Base-by-base conservation (phyloP, 37 sponge, comb jelly and placozoan species). In the Axinella damicornis region DNA sequence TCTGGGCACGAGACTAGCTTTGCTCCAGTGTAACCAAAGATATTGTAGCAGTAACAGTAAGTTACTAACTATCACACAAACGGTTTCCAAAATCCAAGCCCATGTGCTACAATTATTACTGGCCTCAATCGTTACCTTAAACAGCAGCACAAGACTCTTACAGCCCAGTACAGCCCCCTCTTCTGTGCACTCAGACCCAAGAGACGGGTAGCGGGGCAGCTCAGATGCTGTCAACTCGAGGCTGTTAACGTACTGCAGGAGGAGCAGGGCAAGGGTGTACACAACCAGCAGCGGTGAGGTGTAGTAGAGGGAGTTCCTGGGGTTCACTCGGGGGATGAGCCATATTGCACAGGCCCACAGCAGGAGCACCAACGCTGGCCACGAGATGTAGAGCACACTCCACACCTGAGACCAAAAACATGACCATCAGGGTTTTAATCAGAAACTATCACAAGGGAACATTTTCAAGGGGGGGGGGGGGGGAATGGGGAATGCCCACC, bases 341-440 rank as follows among this genome's bases (percentile, higher is more conserved):
- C 94, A 93, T 33, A 93, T 86, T 36, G 52, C 53, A 36, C 78
- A 89, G 5, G 94, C 77, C 94, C 94, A 93, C 36, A 89, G 40
- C 22, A 93, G 83, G 34, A 93, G 85, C 27, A 89, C 69, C 1
- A 92, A 68, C 11, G 93, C 38, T 0, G 74, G 73, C 94, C 92
- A 89, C 20, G 91, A 93, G 5, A 85, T 85, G 57, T 73, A 93
- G 39, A 90, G 57, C 25, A 93, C 85, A 76, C 87, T 85, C 94
- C 94, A 93, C 22, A 59, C 53, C 91, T 89, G 33, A 1, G 2
- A 21, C n/a, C 34, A 46, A 46, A 9, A 46, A 46, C 6, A 46
- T 46, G 6, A 9, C 46, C 6, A 46, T 9, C 4, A 46, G 6
- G 46, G 9, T 46, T n/a, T n/a, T n/a, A n/a, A n/a, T n/a, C n/a